Percentiles rank a stretch among this genome's conserved stretches.
These are phyloP conservation scores for Apodemia zela DNA, from an alignment of 2,888 invertebrate genomes.

Conservation along the genomic window DNA sequence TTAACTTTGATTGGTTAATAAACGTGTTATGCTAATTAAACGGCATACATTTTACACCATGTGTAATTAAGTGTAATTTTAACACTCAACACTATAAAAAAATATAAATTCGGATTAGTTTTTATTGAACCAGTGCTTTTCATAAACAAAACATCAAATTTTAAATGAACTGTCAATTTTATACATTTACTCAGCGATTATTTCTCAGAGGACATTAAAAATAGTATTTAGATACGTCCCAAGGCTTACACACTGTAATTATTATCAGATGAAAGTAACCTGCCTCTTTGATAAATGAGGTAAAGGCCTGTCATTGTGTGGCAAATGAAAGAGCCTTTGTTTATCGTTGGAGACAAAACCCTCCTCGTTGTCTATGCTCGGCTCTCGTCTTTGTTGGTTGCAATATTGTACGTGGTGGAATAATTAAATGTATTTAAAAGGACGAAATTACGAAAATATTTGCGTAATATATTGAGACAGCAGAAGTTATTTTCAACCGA, in stretches of 20 bases:
- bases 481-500: no score
- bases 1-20: no score
- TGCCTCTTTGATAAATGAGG: slow-evolving; percentile 77
- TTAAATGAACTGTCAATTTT: no score
- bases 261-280: slow-evolving; percentile 73
- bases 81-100: no score
- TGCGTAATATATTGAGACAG: slow-evolving; percentile 54
- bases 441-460: slow-evolving; percentile 57
- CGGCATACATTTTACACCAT: no score
- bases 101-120: no score
- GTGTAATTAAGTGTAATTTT: no score
- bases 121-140: no score
- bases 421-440: slow-evolving; percentile 60
- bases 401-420: slow-evolving; percentile 63
- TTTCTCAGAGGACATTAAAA: neutral
- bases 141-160: no score
- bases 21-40: no score
- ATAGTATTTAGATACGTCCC: slow-evolving; percentile 4
- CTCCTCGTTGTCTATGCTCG: slow-evolving; percentile 68
- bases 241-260: slow-evolving; percentile 57
- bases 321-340: slow-evolving; percentile 74
- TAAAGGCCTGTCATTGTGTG: slow-evolving; percentile 69
- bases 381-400: slow-evolving; percentile 67
- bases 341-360: slow-evolving; percentile 69
- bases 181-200: neutral